Conservation (phyloP, 2,113 vertebrate genomes). For the Bombycilla garrulus region DNA sequence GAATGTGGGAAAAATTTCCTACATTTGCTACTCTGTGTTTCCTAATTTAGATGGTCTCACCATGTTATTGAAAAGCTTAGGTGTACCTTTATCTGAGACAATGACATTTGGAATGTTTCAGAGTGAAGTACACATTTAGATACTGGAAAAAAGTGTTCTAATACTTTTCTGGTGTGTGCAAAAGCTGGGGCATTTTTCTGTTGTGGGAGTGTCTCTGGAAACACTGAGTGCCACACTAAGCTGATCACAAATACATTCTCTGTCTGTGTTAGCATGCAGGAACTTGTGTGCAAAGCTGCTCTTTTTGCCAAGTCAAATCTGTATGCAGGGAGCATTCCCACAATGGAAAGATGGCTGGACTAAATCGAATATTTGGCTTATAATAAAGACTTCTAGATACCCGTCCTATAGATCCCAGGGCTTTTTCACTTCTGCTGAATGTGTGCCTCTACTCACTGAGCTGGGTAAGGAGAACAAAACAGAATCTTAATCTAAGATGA, state of each 20-base stretch:
- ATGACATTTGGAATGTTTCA: background rate
- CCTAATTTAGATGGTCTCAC: background rate
- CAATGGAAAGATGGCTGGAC: constrained; percentile 10
- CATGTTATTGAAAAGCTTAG: background rate
- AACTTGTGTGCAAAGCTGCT: background rate
- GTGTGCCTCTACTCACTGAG: background rate
- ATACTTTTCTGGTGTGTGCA: background rate
- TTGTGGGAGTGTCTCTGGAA: background rate
- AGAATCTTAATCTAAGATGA: constrained; percentile 44
- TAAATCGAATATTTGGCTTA: constrained; percentile 48
- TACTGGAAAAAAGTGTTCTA: background rate
- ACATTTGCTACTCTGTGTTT: background rate
- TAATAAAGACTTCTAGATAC: constrained; percentile 53
- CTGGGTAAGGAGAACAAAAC: constrained; percentile 43
- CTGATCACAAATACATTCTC: background rate
- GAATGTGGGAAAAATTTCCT: background rate
- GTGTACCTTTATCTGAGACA: background rate
- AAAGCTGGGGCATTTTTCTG: background rate
- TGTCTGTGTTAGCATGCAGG: background rate
- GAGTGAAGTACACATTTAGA: background rate
- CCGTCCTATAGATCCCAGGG: background rate
- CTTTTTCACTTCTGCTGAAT: constrained; percentile 7
- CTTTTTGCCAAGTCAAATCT: constrained; percentile 29
- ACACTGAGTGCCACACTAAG: background rate
- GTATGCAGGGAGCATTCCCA: constrained; percentile 36